Evolutionary conservation across 2,888 invertebrate species (phyloP), one percentile per base, ranked within the genome.

Genomic region (Punctoribates punctum): DNA sequence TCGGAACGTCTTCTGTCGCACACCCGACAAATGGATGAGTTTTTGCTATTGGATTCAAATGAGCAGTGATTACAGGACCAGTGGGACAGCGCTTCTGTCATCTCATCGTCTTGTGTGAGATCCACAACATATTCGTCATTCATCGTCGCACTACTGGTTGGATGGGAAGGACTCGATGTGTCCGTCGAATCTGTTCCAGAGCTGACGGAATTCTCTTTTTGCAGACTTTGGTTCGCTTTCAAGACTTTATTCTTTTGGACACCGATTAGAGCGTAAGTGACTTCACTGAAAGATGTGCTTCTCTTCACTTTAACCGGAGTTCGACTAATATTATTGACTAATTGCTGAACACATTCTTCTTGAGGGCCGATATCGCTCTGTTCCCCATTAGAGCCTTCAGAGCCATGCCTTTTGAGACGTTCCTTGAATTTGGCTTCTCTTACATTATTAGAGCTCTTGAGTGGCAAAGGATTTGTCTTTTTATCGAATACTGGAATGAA

Each of bases 31-130:
- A 87, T 87, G 72, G 89, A 89, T 79, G 89, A 89, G 88, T 90
- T 90, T 82, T 91, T 87, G 79, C 90, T 90, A 85, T 94, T 92
- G 84, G 92, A 93, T 78, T 92, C 90, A 85, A 91, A 94, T 83
- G 93, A 92, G 85, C 94, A 95, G 84, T 91, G 90, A 77, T 88
- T 87, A 85, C 94, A 94, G 79, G 91, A 92, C 94, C 94, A 94
- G 54, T 27, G 20, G n/a, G 60, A 20, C 4, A 8, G 6, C 25
- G 17, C 9, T 29, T 67, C 67, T 17, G 34, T 20, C 20, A 67
- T 67, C 6, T 67, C 67, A 38, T 67, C 67, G 38, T 67, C 67
- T 67, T 38, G 38, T 34, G 67, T 67, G 67, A 67, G 67, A 67
- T 67, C 67, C 5, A 67, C n/a, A 6, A 67, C 1, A 13, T 67